Evolutionary conservation across 2,113 vertebrate genomes (phyloP), one percentile per base, ranked within the genome.

Genomic region (Apeltes quadracus): DNA sequence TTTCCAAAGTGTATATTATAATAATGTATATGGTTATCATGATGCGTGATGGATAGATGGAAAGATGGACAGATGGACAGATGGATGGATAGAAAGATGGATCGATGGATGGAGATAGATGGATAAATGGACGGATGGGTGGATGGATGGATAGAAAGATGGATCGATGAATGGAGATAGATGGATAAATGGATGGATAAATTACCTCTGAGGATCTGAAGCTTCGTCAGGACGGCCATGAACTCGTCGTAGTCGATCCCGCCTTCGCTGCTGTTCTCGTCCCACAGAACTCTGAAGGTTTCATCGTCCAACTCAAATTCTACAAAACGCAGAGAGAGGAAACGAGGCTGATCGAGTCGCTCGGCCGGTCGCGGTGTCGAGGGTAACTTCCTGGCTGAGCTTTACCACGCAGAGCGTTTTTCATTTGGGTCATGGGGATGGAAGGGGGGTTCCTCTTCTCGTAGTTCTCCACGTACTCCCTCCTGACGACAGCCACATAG

Each of bases 221-320:
- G 86, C 74, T 76, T 88, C 0, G 90, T 87, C 25, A 91, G 11
- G 2, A 80, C 34, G 0, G 85, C 85, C 54, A 92, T 39, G 4
- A 76, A 93, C 22, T 82, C 67, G 2, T 91, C 86, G 3, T 89
- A 93, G 23, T 77, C 51, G n/a, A 93, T 84, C 18, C 78, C 79
- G 1, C 12, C 61, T 0, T 29, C 1, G 2, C 75, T 72, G 11
- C 13, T 44, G 44, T 85, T 63, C 2, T 85, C 65, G 0, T 39
- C 8, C 92, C 92, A 93, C 71, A 93, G 61, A 25, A 43, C 27
- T 27, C 12, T 44, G 69, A 91, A 89, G 38, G 84, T 88, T 20
- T 78, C 36, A 0, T 84, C 73, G 4, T 91, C 87, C 11, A 93
- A 36, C 1, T 7, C 0, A 10, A 90, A 82, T 3, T 63, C 91